Evolutionary conservation across 2,888 invertebrate genomes (phyloP).

Genomic region (Tinea trinotella): DNA sequence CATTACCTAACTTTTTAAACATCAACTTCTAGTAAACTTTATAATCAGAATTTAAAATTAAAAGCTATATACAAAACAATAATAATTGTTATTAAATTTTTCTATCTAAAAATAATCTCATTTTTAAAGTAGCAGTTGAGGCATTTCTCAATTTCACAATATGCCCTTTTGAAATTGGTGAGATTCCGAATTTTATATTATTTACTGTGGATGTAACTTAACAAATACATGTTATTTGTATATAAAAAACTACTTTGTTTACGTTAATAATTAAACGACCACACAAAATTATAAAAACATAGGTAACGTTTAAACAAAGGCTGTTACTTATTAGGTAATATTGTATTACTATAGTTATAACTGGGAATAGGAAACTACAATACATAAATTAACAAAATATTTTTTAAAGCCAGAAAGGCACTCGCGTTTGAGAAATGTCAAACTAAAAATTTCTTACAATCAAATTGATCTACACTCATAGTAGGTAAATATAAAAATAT

Average conservation of each 20-base stretch:
- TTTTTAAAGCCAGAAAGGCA: background rate
- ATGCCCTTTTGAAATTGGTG: background rate
- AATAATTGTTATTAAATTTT: background rate
- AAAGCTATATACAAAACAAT: constrained; percentile 2
- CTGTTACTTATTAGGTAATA: no score
- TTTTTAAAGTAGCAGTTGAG: background rate
- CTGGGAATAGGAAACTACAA: no score
- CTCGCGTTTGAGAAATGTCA: constrained; percentile 2
- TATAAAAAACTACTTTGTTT: background rate
- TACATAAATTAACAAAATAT: no score
- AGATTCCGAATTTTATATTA: constrained; percentile 7
- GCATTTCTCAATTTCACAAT: background rate
- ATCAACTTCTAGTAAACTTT: no score
- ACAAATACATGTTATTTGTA: background rate
- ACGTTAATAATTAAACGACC: no score
- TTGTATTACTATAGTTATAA: no score
- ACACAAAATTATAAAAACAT: no score
- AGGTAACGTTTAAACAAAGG: no score
- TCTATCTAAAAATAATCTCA: constrained; percentile 10
- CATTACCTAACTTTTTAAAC: no score
- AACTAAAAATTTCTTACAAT: background rate
- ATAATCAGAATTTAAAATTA: background rate
- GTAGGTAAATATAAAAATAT: constrained; percentile 6
- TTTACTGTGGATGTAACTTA: background rate
- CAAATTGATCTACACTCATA: background rate